A percentile compares a stretch with the other conserved stretches of the same genome.
phyloP scores from a whole-genome alignment of 2,113 vertebrate species.

The Meriones unguiculatus region DNA sequence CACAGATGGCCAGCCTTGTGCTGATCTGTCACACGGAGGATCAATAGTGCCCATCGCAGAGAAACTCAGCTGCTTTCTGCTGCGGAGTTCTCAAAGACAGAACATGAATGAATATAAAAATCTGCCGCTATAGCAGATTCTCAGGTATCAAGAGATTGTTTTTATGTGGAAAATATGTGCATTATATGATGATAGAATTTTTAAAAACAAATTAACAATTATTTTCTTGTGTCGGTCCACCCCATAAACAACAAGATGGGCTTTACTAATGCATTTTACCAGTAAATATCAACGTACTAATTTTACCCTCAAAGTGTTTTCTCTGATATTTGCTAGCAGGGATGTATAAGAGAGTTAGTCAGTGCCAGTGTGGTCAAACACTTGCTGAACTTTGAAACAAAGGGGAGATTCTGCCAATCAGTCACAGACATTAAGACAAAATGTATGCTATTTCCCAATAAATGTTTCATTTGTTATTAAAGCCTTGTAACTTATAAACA shows the following conservation, averaged over 20 bases:
- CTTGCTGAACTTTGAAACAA: conserved; percentile 95
- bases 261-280: conserved; percentile 70
- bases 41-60: no score
- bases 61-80: conserved; percentile 37
- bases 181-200: conserved; percentile 8
- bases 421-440: conserved; percentile 81
- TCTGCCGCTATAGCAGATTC: conserved; percentile 65
- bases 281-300: conserved; percentile 71
- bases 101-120: conserved; percentile 40
- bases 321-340: conserved; percentile 51
- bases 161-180: conserved; percentile 20
- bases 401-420: conserved; percentile 91
- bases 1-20: not conserved
- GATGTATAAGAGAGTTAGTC: conserved; percentile 73
- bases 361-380: conserved; percentile 81
- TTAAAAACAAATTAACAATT: conserved; percentile 47
- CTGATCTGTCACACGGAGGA: not conserved
- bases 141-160: conserved; percentile 78
- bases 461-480: conserved; percentile 83
- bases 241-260: conserved; percentile 60
- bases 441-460: conserved; percentile 77
- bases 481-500: conserved; percentile 84
- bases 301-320: conserved; percentile 76
- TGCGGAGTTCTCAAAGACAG: not conserved
- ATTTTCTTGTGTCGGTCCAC: conserved; percentile 43